phyloP scores from a whole-genome alignment of 2,888 invertebrate genomes.

The Caenorhabditis imperialis region DNA sequence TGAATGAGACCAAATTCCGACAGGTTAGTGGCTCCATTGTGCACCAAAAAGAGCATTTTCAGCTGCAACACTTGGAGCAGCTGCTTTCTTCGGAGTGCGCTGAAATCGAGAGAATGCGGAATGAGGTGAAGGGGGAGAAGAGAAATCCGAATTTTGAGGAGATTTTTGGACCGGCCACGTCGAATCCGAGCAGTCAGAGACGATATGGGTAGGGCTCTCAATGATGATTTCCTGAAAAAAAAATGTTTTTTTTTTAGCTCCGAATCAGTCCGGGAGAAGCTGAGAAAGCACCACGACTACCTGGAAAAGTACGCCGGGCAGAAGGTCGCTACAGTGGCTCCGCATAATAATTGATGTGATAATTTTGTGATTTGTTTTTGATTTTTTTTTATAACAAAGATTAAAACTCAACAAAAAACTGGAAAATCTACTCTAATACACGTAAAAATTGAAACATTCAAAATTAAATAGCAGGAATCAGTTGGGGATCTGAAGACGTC shows the following conservation, averaged over 20 bases:
- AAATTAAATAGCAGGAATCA: conserved; percentile 3
- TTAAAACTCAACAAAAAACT: not conserved
- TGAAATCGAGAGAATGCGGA: conserved; percentile 60
- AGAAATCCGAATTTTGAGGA: conserved; percentile 5
- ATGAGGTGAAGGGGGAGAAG: conserved; percentile 19
- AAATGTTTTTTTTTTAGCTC: not conserved
- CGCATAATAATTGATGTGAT: conserved; percentile 40
- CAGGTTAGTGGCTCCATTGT: conserved; percentile 47
- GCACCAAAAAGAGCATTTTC: conserved; percentile 1
- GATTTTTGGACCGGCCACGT: conserved; percentile 9
- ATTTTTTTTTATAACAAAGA: too few relatives aligned
- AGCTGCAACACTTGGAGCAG: conserved; percentile 63
- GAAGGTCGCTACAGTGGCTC: conserved; percentile 63
- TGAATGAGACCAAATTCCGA: conserved; percentile 56
- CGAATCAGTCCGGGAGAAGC: conserved; percentile 59
- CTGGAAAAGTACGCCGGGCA: conserved; percentile 65
- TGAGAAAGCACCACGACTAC: conserved; percentile 62
- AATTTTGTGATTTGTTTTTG: not conserved
- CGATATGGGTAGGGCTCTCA: too few relatives aligned
- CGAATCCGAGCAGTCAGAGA: conserved; percentile 28
- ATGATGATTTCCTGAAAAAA: not conserved
- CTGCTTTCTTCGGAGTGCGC: conserved; percentile 64
- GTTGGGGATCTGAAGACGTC: too few relatives aligned
- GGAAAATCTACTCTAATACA: conserved; percentile 6
- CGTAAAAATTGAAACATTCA: not conserved